Conservation (phyloP, 2,888 invertebrate genomes). For the Trypoxylon attenuatum region DNA sequence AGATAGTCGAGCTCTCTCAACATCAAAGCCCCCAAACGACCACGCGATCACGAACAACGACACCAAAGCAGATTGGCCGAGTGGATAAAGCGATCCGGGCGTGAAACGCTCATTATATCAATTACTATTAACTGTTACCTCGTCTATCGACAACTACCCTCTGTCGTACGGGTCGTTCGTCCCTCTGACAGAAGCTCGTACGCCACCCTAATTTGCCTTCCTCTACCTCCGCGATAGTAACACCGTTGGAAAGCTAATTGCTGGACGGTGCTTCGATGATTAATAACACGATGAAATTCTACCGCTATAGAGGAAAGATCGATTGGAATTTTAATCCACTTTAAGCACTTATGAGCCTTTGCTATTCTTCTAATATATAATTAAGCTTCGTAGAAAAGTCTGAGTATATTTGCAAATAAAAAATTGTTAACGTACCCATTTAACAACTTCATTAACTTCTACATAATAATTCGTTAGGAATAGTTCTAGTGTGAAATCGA, state of each 20-base stretch:
- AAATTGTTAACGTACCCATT: no score
- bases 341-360: no score
- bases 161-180: conserved; percentile 28
- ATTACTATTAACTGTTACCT: conserved; percentile 60
- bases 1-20: conserved; percentile 10
- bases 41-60: conserved; percentile 10
- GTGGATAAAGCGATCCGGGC: conserved; percentile 62
- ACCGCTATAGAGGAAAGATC: not conserved
- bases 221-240: not conserved
- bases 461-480: no score
- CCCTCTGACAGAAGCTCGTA: conserved; percentile 10
- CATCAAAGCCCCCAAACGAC: conserved; percentile 12
- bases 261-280: not conserved
- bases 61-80: conserved; percentile 50
- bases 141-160: conserved; percentile 33
- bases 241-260: conserved; percentile 12
- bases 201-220: conserved; percentile 22
- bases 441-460: no score
- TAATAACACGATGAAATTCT: conserved; percentile 2
- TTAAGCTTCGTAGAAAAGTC: no score
- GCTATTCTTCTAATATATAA: no score
- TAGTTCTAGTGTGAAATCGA: no score
- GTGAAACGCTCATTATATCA: conserved; percentile 68
- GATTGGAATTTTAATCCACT: no score
- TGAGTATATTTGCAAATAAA: no score